These are phyloP conservation scores for Drosophila busckii DNA, from an alignment of 1,140 invertebrate species.

Conservation along the genomic window DNA sequence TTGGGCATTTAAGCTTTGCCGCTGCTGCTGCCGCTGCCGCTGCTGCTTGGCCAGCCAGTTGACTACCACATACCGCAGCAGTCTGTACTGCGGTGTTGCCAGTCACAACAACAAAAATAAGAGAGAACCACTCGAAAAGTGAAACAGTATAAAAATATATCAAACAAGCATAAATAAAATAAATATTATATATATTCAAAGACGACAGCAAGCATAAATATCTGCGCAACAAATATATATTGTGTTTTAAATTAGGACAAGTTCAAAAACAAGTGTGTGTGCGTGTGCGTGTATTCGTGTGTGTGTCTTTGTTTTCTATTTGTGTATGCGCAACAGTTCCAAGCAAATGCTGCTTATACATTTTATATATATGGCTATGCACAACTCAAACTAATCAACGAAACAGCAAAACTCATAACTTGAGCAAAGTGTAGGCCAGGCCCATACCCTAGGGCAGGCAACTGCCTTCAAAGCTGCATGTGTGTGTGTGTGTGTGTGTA, in stretches of 20 bases:
- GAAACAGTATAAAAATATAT: constrained; percentile 24
- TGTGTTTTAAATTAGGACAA: constrained; percentile 21
- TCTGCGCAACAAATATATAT: background rate
- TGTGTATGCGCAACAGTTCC: constrained; percentile 35
- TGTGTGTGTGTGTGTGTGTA: too few relatives aligned
- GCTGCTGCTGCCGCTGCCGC: constrained; percentile 27
- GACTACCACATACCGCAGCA: too few relatives aligned
- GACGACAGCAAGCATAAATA: background rate
- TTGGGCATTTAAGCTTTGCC: constrained; percentile 26
- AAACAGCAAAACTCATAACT: constrained; percentile 22
- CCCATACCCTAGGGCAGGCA: too few relatives aligned
- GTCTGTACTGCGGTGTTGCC: too few relatives aligned
- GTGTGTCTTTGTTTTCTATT: constrained; percentile 2
- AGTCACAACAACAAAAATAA: background rate
- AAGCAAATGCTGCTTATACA: constrained; percentile 20
- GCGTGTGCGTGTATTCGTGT: background rate
- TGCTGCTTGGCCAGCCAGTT: too few relatives aligned
- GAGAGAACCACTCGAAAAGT: constrained; percentile 10
- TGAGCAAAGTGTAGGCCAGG: constrained; percentile 2
- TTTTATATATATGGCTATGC: constrained; percentile 17
- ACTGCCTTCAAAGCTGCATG: too few relatives aligned
- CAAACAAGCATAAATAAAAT: constrained; percentile 8
- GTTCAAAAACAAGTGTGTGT: constrained; percentile 33
- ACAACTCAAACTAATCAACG: constrained; percentile 42
- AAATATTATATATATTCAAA: constrained; percentile 20